Evolutionary conservation across 2,888 invertebrate genomes (phyloP), one percentile per base, ranked within the genome.

Genomic region (Anaspis maculata): DNA sequence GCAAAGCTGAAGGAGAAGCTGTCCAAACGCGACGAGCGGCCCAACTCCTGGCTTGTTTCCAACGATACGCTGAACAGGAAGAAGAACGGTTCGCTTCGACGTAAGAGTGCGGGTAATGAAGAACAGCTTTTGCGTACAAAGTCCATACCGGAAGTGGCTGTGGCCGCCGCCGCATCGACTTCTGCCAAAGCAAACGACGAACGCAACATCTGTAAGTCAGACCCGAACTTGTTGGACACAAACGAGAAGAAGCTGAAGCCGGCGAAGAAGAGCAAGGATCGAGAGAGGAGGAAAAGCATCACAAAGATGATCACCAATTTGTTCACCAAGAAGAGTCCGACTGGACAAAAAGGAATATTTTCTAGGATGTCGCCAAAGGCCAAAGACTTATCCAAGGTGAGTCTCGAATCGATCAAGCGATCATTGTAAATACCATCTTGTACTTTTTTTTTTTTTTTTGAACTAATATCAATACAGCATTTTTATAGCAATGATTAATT

Each of bases 271-370:
- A 66, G 70, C 13, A 79, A 79, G 53, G 79, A 79, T 57, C 71
- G 76, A 0, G 83, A 84, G 52, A 71, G 86, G 42, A 72, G 86
- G 40, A 85, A 80, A 54, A 86, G 87, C 63, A 79, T 89, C 31
- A 86, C 88, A 54, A 86, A 84, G 66, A 79, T 87, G 30, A 79
- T 90, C 41, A 82, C 86, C 11, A 86, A 80, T 60, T 83, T 89
- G 61, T 83, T 90, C 59, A 76, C 79, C 51, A 82, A 83, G 61
- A 79, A 81, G 70, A 53, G 69, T 63, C 25, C 65, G 46, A 32
- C 59, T 58, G 36, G 51, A 25, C 49, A 54, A n/a, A 56, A 55
- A n/a, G 46, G 68, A 69, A 30, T 69, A 45, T 70, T 76, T 42
- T 72, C 76, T 34, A 73, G 73, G 48, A 68, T 78, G 32, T 73